Evolutionary conservation across 2,888 invertebrate species (phyloP), one percentile per base, ranked within the genome.

Genomic region (Drosophila pseudotalamancana): DNA sequence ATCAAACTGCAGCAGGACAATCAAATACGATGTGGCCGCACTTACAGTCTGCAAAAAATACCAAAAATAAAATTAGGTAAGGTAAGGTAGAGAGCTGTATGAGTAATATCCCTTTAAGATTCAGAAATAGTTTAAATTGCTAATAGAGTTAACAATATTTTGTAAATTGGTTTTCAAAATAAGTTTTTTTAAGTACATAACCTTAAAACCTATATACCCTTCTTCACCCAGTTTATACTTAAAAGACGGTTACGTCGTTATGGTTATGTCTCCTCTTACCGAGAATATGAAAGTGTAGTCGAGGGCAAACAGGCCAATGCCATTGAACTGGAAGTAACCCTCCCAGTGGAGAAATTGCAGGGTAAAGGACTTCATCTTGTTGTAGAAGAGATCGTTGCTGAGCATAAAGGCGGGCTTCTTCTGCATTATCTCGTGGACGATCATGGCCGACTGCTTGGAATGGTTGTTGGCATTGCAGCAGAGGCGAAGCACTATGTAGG

Each of bases 201-300:
- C n/a, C n/a, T n/a, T n/a, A n/a, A n/a, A n/a, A n/a, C n/a, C n/a
- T n/a, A n/a, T n/a, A n/a, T n/a, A n/a, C n/a, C n/a, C n/a, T n/a
- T n/a, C n/a, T n/a, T n/a, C n/a, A n/a, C n/a, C n/a, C n/a, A n/a
- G n/a, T n/a, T n/a, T n/a, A n/a, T n/a, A n/a, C n/a, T n/a, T n/a
- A n/a, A n/a, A n/a, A n/a, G n/a, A n/a, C n/a, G n/a, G n/a, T n/a
- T n/a, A n/a, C n/a, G n/a, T n/a, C n/a, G n/a, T n/a, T n/a, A n/a
- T n/a, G n/a, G n/a, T n/a, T n/a, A n/a, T n/a, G n/a, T n/a, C n/a
- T n/a, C n/a, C n/a, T n/a, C 85, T 83, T 59, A 91, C 92, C 71
- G 91, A 91, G 79, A 92, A 92, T 63, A 92, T 91, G 42, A 92
- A 92, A 0, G 92, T 92, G 18, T 92, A 92, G 66, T 92, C 92